Evolutionary conservation across 2,888 invertebrate genomes (phyloP), one percentile per base, ranked within the genome.

Genomic region (Stenichneumon culpator): DNA sequence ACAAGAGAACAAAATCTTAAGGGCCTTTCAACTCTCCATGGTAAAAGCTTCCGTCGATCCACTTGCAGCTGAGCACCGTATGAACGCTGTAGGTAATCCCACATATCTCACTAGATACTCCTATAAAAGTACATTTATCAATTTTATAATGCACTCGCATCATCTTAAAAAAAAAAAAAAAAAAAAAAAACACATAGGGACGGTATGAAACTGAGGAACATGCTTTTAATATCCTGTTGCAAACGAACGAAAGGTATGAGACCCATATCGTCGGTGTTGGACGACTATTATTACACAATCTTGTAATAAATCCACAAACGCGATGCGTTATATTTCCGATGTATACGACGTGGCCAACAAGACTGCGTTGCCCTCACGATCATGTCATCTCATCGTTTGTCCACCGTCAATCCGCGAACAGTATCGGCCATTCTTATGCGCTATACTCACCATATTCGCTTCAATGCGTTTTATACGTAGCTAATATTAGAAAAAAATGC

Each of bases 1-100:
- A 11, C 47, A 67, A 81, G 60, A 69, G 28, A 80, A 72, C 79
- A 28, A 47, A 69, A 52, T 81, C 57, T 67, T 54, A 39, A n/a
- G 44, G 60, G 60, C 28, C 60, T 72, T 72, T 11, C 14, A 28
- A 77, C 63, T 72, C 63, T 79, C 72, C 28, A 47, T 47, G 19
- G 69, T 19, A 44, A 67, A 19, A 52, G 60, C 11, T 11, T 14
- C 50, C 52, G 7, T 52, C 32, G 52, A 7, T 7, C 19, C 52
- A 22, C 57, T 57, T 36, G 19, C 19, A 22, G 39, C 25, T 22
- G 2, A 6, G 14, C 6, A 19, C 36, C 54, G 28, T 54, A 72
- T 9, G 14, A 54, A 36, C 32, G 36, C 32, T 32, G 4, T 1
- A 14, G 32, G 19, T 36, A 32, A 70, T 70, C 32, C 36, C 50